Evolutionary conservation across 2,888 invertebrate species (phyloP), one percentile per base, ranked within the genome.

Genomic region (Mimumesa dahlbomi): DNA sequence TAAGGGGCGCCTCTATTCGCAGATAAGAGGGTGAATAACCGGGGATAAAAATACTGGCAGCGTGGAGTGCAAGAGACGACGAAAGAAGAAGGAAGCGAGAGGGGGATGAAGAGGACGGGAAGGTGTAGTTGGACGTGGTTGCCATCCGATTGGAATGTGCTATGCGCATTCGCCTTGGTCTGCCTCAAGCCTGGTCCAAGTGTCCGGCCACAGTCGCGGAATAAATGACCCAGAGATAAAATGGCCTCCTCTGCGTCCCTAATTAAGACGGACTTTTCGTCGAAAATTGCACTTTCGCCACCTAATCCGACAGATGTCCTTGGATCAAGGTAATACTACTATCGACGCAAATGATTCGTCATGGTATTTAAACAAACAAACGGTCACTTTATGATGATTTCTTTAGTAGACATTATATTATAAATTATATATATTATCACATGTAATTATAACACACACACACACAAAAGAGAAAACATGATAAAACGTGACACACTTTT

Each of bases 21-120:
- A 82, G 82, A 84, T 83, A 83, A 86, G 80, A 79, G 82, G 88
- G 88, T 89, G 88, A 89, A 89, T 85, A 89, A 89, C 88, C 87
- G 82, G 77, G 77, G 87, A 84, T 89, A 89, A 88, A 89, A 89
- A 89, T 89, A 89, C 85, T 76, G 74, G 53, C 81, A 75, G 75
- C 76, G 64, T 63, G 74, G 75, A 79, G 75, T 48, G 67, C 50
- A 49, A 66, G 56, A 66, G 63, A 46, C 66, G 52, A 57, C 50
- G 66, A 50, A 56, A 36, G 56, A 52, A 70, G 63, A 58, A 57
- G 58, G 63, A 65, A 52, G 57, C 43, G 43, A 43, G 42, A 48
- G 75, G 36, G 38, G 31, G 31, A 11, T 22, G 61, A 59, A 36
- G 34, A 46, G 66, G 58, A 69, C 79, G 79, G 75, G 66, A 73